Base-by-base conservation (phyloP, 2,888 invertebrate genomes). In the Cylindroiulus punctatus region DNA sequence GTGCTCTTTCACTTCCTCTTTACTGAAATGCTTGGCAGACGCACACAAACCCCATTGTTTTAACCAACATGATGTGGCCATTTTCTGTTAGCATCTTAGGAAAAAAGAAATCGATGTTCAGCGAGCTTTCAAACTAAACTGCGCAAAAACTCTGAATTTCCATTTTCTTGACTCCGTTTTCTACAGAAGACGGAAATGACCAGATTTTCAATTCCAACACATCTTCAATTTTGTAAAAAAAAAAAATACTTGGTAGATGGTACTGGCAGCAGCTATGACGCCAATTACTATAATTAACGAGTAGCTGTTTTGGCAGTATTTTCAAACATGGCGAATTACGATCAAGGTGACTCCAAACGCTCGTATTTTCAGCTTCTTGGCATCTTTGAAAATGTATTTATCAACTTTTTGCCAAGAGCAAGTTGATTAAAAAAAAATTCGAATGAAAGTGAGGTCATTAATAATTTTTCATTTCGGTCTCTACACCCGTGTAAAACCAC, bases 51-150 rank as follows among this genome's bases (percentile, higher is more conserved):
- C n/a, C 76, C 76, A 30, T 76, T 76, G 76, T 76, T 76, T 76
- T 30, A 76, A 76, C 76, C 76, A 30, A 76, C 8, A 76, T 76
- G 76, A 76, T 76, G 76, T 76, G 26, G 76, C 76, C 30, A 30
- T 76, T 76, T 76, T 76, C 76, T 76, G 30, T 30, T 76, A 30
- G 14, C 76, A 30, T 76, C 76, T 30, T 26, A 30, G 1, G 14
- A 30, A 30, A 65, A 65, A 76, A 76, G 26, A 76, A 76, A 76
- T 76, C 76, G 30, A 76, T 76, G 76, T 76, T 76, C 22, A 76
- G 30, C 76, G 26, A 30, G 76, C 8, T 76, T 76, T 76, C 76
- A 30, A 76, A 76, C 10, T 1, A 30, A 76, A 76, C 76, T 30
- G 30, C 26, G 76, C 30, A 30, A 76, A 76, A 76, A 76, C 22